A percentile compares a stretch with the other conserved stretches of the same genome.
Evolutionary conservation across 2,797 vertebrate genomes (phyloP).

Genomic region (Hirundo rustica): DNA sequence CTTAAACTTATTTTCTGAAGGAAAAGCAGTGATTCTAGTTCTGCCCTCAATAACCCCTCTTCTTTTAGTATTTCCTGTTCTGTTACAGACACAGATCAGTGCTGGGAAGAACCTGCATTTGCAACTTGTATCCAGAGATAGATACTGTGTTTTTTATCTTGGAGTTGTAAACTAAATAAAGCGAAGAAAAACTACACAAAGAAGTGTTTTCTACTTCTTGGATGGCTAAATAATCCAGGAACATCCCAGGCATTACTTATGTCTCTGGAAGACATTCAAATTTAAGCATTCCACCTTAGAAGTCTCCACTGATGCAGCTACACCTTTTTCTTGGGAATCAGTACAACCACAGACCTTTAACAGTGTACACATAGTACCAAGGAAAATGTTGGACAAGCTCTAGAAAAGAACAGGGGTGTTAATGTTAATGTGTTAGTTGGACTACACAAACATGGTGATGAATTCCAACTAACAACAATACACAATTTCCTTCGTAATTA

Average conservation of each 20-base stretch:
- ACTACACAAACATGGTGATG: background rate
- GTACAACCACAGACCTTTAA: background rate
- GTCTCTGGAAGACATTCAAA: background rate
- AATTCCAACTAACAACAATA: background rate
- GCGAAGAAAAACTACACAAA: background rate
- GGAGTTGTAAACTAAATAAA: background rate
- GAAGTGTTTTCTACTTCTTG: background rate
- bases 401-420: background rate
- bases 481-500: background rate
- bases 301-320: background rate
- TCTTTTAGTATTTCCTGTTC: background rate
- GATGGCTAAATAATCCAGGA: background rate
- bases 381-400: background rate
- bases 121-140: background rate
- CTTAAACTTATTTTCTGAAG: background rate
- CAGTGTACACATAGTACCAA: background rate
- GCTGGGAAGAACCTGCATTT: background rate
- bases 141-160: background rate
- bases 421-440: background rate
- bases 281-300: background rate
- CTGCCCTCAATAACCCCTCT: background rate
- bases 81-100: background rate
- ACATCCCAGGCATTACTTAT: background rate
- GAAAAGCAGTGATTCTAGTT: background rate
- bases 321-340: background rate